Evolutionary conservation across 2,797 vertebrate genomes (phyloP), one percentile per base, ranked within the genome.

Genomic region (Nannoperca australis): DNA sequence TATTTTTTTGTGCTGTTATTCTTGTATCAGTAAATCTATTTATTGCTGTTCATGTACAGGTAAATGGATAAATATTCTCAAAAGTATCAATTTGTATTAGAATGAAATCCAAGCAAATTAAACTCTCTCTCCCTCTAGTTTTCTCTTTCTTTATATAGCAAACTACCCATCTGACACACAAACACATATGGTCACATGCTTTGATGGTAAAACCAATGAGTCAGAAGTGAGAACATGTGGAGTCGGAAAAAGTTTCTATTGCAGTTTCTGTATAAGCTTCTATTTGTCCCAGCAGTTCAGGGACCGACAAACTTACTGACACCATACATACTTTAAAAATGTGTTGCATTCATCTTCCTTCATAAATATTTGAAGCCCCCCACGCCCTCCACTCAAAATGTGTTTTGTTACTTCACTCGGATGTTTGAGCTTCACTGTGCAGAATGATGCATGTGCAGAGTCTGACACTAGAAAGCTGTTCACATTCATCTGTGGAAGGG

Each of bases 211-310:
- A 94, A 95, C 87, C 68, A 88, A 78, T 97, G 95, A 97, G 92
- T 97, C 96, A 97, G 93, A 96, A 88, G 96, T 96, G 95, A 93
- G 94, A 97, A 96, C 77, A 83, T 95, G 85, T 96, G 78, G 90
- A 94, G 93, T 95, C 94, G 96, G 94, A 91, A 93, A 93, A 95
- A 94, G 93, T 84, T 73, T 76, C 40, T 22, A 7, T 59, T 58
- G 34, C 55, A 36, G 51, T 82, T 58, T 85, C 54, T 54, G 42
- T n/a, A 18, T 32, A 32, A 53, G 60, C 18, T 0, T 74, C 2
- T n/a, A 1, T 87, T 90, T 70, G 89, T 75, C 73, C 73, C 77
- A 64, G 27, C 18, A 51, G 54, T 50, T 38, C 50, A 61, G 62
- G 62, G 74, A 58, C 40, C 51, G 5, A 6, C 36, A 73, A 60